Evolutionary conservation across 2,113 vertebrate genomes (phyloP).

Genomic region (Etheostoma cragini): DNA sequence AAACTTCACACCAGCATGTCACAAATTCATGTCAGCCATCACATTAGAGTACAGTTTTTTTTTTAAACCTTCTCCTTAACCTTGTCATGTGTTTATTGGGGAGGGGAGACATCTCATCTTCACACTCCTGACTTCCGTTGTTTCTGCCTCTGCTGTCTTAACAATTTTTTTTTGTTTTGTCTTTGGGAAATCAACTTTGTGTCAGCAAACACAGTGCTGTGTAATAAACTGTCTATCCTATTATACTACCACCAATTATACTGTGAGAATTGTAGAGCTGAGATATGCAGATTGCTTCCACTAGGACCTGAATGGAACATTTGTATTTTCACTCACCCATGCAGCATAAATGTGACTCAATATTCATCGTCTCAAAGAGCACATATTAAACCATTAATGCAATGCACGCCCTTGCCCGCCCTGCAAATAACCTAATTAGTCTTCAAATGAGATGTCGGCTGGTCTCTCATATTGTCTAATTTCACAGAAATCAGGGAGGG

Average conservation of each 20-base stretch:
- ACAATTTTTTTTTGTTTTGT: conserved; percentile 35
- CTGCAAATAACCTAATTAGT: conserved; percentile 76
- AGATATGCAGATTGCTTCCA: conserved; percentile 46
- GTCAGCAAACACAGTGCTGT: conserved; percentile 51
- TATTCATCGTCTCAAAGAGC: conserved; percentile 63
- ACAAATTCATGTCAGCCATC: conserved; percentile 29
- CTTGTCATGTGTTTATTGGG: conserved; percentile 38
- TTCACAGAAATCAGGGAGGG: conserved; percentile 59
- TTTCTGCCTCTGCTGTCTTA: conserved; percentile 52
- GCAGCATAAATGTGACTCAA: conserved; percentile 51
- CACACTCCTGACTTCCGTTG: conserved; percentile 47
- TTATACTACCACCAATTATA: conserved; percentile 34
- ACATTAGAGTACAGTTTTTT: conserved; percentile 4
- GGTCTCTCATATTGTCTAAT: conserved; percentile 68
- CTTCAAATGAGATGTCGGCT: conserved; percentile 73
- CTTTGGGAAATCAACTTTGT: conserved; percentile 47
- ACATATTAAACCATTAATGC: conserved; percentile 68
- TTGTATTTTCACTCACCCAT: conserved; percentile 61
- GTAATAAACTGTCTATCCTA: conserved; percentile 18
- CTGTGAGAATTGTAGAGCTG: conserved; percentile 46
- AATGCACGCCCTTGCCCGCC: conserved; percentile 44
- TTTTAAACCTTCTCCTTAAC: conserved; percentile 52
- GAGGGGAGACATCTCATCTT: conserved; percentile 23
- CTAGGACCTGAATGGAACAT: conserved; percentile 16
- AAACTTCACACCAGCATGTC: conserved; percentile 8